These are phyloP conservation scores for Dolichopus griseipennis DNA, from an alignment of 2,888 invertebrate species.

Conservation along the genomic window DNA sequence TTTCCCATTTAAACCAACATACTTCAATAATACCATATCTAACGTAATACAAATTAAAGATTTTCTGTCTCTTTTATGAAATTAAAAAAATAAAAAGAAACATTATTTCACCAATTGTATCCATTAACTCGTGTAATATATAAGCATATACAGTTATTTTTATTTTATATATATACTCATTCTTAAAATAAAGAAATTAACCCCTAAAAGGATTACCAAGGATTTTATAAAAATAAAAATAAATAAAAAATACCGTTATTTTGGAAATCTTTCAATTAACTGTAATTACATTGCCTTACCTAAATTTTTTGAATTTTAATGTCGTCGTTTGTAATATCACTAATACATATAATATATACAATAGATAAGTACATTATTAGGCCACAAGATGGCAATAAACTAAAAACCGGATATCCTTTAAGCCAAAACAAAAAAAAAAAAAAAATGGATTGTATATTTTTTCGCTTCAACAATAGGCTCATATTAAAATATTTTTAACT, in stretches of 20 bases:
- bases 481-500: no score
- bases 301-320: not conserved
- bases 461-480: no score
- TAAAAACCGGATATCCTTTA: not conserved
- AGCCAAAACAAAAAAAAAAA: not conserved
- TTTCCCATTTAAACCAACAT: not conserved
- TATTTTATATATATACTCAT: no score
- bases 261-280: constrained; percentile 6
- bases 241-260: not conserved
- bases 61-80: not conserved
- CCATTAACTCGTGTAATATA: not conserved
- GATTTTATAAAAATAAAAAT: not conserved
- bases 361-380: not conserved
- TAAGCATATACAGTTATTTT: no score
- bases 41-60: not conserved
- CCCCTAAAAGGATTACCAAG: not conserved
- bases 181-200: not conserved
- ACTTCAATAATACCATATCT: not conserved
- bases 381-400: constrained; percentile 1
- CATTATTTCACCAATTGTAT: not conserved
- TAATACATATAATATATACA: not conserved
- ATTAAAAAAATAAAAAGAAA: no score
- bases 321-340: no score
- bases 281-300: not conserved
- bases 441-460: no score